phyloP scores from a whole-genome alignment of 2,888 invertebrate species.

The Megaustenia siamemsis region DNA sequence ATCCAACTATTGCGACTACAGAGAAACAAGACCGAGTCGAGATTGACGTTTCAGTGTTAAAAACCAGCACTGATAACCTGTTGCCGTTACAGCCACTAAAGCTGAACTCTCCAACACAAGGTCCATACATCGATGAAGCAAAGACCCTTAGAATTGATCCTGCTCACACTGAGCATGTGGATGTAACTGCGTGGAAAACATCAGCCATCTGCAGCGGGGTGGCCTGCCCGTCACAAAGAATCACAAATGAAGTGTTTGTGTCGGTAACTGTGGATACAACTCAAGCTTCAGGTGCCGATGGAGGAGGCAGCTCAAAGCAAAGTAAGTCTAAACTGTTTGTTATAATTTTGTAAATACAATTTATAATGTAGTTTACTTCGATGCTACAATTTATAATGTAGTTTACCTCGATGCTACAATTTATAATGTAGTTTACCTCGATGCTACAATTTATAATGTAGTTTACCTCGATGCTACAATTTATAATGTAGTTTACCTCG shows the following conservation, averaged over 20 bases:
- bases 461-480: no score
- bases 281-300: background rate
- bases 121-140: background rate
- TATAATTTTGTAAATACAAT: no score
- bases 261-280: background rate
- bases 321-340: no score
- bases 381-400: no score
- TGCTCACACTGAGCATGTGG: background rate
- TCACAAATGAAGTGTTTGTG: background rate
- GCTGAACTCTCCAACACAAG: background rate
- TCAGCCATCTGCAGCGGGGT: background rate
- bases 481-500: no score
- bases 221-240: background rate
- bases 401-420: no score
- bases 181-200: background rate
- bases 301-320: conserved; percentile 7
- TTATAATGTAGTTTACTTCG: no score
- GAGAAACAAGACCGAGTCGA: background rate
- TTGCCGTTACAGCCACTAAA: background rate
- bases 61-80: background rate
- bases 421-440: no score
- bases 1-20: background rate
- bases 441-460: no score
- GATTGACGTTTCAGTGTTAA: background rate
- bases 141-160: background rate